Evolutionary conservation across 2,797 vertebrate species (phyloP).

Genomic region (Brotula barbata): DNA sequence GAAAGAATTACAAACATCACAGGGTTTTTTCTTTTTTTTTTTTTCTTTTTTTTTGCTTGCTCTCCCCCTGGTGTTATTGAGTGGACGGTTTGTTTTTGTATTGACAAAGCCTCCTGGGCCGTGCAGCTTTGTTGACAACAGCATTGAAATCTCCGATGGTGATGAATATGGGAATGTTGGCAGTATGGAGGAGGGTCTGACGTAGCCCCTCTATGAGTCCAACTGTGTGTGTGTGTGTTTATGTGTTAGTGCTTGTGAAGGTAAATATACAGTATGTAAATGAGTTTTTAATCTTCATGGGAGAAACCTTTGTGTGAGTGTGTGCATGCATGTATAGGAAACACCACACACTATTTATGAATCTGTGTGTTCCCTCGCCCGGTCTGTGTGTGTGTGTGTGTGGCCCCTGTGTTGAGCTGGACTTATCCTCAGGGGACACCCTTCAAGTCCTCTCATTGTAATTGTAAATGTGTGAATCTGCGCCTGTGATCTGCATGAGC

Average conservation of each 20-base stretch:
- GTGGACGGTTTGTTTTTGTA: conserved; percentile 48
- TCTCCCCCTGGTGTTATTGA: conserved; percentile 28
- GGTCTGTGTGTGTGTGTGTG: conserved; percentile 44
- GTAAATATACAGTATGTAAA: too few relatives aligned
- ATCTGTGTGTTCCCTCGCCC: conserved; percentile 23
- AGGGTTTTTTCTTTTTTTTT: conserved; percentile 26
- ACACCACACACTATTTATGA: conserved; percentile 20
- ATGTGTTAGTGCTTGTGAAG: conserved; percentile 8
- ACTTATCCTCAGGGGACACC: conserved; percentile 58
- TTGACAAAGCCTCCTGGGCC: conserved; percentile 38
- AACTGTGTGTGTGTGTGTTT: conserved; percentile 1
- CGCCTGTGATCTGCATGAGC: conserved; percentile 39
- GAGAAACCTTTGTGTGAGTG: conserved; percentile 8
- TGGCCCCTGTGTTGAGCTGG: conserved; percentile 52
- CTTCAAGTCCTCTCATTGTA: conserved; percentile 63
- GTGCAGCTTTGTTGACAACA: conserved; percentile 42
- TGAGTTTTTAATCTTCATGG: too few relatives aligned
- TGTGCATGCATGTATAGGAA: conserved; percentile 9
- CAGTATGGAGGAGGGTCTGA: background rate
- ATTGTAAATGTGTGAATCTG: conserved; percentile 66
- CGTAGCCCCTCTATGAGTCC: background rate
- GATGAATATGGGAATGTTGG: conserved; percentile 40
- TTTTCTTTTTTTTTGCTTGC: background rate
- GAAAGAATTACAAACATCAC: conserved; percentile 49
- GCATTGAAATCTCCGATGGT: conserved; percentile 26